Evolutionary conservation across 2,888 invertebrate species (phyloP).

Genomic region (Eilema sororculum): DNA sequence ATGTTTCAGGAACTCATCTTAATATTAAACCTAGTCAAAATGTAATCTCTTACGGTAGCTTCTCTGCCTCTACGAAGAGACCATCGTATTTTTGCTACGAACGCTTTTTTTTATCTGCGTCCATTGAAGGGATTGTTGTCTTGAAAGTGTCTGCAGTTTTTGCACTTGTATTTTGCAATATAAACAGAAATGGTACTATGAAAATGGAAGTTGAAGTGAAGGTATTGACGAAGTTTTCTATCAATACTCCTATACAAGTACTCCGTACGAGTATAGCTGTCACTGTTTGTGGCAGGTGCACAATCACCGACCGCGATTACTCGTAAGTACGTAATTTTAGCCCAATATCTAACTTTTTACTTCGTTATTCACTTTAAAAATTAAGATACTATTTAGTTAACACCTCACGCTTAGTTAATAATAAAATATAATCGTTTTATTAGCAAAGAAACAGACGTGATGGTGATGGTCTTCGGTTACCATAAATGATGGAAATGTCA

Average conservation of each 20-base stretch:
- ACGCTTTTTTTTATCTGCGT: constrained; percentile 27
- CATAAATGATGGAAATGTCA: no score
- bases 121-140: constrained; percentile 31
- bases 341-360: background rate
- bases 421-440: no score
- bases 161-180: background rate
- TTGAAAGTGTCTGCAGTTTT: background rate
- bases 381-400: no score
- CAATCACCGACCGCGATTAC: constrained; percentile 7
- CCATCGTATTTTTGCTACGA: constrained; percentile 29
- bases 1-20: constrained; percentile 33
- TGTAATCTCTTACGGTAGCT: background rate
- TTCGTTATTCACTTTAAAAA: background rate
- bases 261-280: no score
- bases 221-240: background rate
- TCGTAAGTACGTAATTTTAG: background rate
- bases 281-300: no score
- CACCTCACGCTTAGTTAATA: no score
- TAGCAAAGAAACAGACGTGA: no score
- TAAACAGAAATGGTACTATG: background rate
- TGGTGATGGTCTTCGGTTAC: background rate
- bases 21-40: constrained; percentile 24
- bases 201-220: background rate
- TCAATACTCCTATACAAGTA: background rate
- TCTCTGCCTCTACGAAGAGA: background rate